Evolutionary conservation across 1,140 invertebrate genomes (phyloP).

Genomic region (Lithobius niger): DNA sequence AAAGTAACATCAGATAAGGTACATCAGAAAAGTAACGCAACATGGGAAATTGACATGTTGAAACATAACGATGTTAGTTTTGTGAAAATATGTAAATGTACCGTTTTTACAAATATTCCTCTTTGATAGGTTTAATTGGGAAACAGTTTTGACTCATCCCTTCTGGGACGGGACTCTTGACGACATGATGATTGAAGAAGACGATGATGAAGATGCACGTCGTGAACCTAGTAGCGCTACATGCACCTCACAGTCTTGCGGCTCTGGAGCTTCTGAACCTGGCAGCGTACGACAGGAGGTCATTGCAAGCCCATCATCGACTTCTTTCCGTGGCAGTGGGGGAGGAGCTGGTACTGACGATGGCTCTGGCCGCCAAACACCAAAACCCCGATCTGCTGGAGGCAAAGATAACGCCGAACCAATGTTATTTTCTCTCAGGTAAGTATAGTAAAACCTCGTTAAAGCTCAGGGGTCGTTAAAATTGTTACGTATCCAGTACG

Average conservation of each 20-base stretch:
- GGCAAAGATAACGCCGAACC: not conserved
- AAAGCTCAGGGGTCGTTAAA: not conserved
- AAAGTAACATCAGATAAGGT: no score
- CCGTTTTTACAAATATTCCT: not conserved
- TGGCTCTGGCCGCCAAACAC: no score
- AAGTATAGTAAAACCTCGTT: not conserved
- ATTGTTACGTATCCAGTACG: not conserved
- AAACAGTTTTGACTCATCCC: not conserved
- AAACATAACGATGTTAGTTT: no score
- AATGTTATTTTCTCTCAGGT: not conserved
- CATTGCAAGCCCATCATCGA: not conserved
- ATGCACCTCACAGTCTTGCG: not conserved
- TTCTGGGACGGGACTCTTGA: constrained; percentile 3
- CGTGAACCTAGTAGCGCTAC: not conserved
- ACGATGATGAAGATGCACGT: not conserved
- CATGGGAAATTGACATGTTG: no score
- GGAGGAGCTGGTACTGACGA: not conserved
- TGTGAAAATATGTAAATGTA: no score
- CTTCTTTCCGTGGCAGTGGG: not conserved
- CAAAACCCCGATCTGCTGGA: not conserved
- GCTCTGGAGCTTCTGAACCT: not conserved
- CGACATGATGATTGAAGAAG: not conserved
- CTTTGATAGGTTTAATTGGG: constrained; percentile 4
- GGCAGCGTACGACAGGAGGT: not conserved
- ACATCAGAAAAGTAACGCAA: no score